A percentile compares a stretch with the other conserved stretches of the same genome.
Conservation (phyloP, 2,888 invertebrate species). For the Lycia hirtaria region DNA sequence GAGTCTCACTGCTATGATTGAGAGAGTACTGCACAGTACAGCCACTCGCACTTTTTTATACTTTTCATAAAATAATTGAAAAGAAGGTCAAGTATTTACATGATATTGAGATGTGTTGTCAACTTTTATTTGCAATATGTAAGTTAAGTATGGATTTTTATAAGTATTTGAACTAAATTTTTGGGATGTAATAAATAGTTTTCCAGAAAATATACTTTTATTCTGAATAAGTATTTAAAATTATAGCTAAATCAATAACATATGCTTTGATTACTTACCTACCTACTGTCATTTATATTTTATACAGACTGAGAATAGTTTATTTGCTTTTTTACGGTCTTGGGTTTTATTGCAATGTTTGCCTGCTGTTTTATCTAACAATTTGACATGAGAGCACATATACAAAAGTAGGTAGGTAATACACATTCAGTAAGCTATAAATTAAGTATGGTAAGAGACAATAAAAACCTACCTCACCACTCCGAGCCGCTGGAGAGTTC, state of each 20-base stretch:
- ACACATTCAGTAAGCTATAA: slow-evolving; percentile 15
- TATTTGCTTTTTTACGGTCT: slow-evolving; percentile 4
- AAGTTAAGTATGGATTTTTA: too few relatives aligned
- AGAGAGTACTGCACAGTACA: slow-evolving; percentile 7
- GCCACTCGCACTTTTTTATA: background rate
- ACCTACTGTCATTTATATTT: background rate
- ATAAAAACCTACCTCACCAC: slow-evolving; percentile 91
- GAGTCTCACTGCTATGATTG: slow-evolving; percentile 22
- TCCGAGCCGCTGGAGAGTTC: slow-evolving; percentile 96
- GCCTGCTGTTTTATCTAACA: slow-evolving; percentile 9
- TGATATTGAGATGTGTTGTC: too few relatives aligned
- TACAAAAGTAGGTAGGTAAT: slow-evolving; percentile 49
- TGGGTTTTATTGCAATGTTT: slow-evolving; percentile 25
- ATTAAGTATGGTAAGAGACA: slow-evolving; percentile 26
- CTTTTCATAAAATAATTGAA: background rate
- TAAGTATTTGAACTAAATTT: too few relatives aligned
- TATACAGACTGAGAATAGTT: background rate
- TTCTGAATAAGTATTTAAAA: too few relatives aligned
- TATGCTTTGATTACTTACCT: background rate
- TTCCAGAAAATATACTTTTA: too few relatives aligned
- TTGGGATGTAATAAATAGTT: too few relatives aligned
- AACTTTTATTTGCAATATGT: too few relatives aligned
- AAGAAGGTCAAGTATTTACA: too few relatives aligned
- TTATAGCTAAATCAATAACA: too few relatives aligned
- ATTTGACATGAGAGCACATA: slow-evolving; percentile 27